Conservation (phyloP, 2,797 vertebrate genomes). For the Ctenopoma multispine region DNA sequence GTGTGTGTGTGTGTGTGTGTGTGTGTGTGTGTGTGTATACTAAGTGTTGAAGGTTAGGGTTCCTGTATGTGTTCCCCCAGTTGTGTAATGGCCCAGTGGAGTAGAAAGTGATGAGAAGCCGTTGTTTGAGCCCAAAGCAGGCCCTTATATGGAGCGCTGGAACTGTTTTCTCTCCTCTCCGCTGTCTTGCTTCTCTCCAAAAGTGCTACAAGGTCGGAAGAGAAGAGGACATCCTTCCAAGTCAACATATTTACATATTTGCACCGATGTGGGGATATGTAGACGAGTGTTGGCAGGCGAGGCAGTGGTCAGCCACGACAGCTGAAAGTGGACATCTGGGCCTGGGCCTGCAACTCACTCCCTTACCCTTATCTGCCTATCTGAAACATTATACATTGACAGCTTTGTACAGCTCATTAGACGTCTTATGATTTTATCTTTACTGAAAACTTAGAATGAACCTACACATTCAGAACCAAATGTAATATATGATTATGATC, state of each 20-base stretch:
- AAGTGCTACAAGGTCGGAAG: slow-evolving; percentile 81
- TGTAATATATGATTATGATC: slow-evolving; percentile 53
- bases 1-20: slow-evolving; percentile 43
- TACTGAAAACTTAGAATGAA: slow-evolving; percentile 57
- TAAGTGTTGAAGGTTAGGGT: slow-evolving; percentile 72
- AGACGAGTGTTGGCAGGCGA: slow-evolving; percentile 78
- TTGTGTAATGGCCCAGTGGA: slow-evolving; percentile 79
- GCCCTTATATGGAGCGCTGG: slow-evolving; percentile 86
- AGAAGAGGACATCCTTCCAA: slow-evolving; percentile 86
- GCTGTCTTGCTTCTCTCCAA: slow-evolving; percentile 81
- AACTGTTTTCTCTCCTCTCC: slow-evolving; percentile 83
- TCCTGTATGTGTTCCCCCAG: slow-evolving; percentile 71
- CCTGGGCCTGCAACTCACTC: slow-evolving; percentile 57
- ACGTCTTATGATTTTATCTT: slow-evolving; percentile 67
- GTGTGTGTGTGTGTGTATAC: slow-evolving; percentile 28
- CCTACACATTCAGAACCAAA: slow-evolving; percentile 31
- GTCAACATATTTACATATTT: slow-evolving; percentile 90
- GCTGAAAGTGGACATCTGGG: slow-evolving; percentile 79
- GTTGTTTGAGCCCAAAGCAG: slow-evolving; percentile 85
- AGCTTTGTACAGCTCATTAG: slow-evolving; percentile 48
- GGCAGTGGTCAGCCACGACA: slow-evolving; percentile 77
- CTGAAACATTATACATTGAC: slow-evolving; percentile 61
- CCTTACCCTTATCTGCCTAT: slow-evolving; percentile 62
- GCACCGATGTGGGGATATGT: slow-evolving; percentile 79
- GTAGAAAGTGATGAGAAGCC: slow-evolving; percentile 84